phyloP scores from a whole-genome alignment of 2,113 vertebrate genomes.

The Esox niger region DNA sequence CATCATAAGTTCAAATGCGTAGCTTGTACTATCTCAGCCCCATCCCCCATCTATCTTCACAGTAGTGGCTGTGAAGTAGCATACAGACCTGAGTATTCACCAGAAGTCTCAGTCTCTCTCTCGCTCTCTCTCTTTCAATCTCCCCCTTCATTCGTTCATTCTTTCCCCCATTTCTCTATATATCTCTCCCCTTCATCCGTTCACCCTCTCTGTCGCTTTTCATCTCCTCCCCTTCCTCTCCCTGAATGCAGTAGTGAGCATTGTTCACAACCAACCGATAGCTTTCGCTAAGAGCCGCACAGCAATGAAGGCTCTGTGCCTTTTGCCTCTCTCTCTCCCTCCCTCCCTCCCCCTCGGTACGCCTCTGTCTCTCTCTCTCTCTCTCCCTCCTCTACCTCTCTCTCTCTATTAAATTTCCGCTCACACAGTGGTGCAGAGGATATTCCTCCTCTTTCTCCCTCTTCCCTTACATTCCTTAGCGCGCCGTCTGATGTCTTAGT shows the following conservation, averaged over 20 bases:
- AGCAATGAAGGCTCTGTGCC: conserved; percentile 1
- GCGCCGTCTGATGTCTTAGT: conserved; percentile 57
- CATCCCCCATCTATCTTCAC: neutral
- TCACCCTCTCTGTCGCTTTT: neutral
- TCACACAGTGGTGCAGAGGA: conserved; percentile 82
- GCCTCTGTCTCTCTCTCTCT: conserved; percentile 34
- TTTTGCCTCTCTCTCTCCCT: conserved; percentile 5
- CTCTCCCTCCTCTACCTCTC: conserved; percentile 42
- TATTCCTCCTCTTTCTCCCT: conserved; percentile 63
- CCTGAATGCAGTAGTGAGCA: neutral
- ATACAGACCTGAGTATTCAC: neutral
- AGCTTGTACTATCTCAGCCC: neutral
- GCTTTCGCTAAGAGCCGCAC: neutral
- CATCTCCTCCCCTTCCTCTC: neutral
- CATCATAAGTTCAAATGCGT: neutral
- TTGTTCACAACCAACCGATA: conserved; percentile 9
- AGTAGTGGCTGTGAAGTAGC: neutral
- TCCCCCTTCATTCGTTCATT: neutral
- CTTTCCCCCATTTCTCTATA: no score
- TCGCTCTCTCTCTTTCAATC: no score
- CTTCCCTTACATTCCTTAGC: conserved; percentile 54
- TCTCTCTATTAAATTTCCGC: conserved; percentile 78
- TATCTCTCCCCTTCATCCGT: no score
- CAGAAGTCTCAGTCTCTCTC: neutral
- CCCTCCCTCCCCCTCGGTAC: conserved; percentile 56